Evolutionary conservation across 2,888 invertebrate species (phyloP).

Genomic region (Dicranocentrus wangi): DNA sequence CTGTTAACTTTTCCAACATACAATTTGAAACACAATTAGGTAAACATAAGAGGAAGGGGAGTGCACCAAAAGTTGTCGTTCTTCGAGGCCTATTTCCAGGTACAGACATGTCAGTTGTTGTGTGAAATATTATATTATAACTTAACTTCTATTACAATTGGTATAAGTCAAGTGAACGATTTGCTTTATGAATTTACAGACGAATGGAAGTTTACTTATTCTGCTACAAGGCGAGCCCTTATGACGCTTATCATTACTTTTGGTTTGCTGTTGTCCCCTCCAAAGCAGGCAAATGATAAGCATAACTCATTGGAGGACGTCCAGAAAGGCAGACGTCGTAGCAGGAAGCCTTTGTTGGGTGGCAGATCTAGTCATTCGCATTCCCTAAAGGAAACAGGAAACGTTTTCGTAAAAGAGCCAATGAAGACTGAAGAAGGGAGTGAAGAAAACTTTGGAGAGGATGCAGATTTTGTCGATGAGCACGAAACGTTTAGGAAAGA

Average conservation of each 20-base stretch:
- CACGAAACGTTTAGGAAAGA: not conserved
- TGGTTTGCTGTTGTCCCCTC: not conserved
- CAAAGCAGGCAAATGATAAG: not conserved
- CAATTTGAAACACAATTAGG: no score
- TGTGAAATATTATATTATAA: not conserved
- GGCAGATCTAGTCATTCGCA: not conserved
- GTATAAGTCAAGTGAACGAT: not conserved
- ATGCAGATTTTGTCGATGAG: not conserved
- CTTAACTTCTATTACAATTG: not conserved
- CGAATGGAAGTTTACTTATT: constrained; percentile 16
- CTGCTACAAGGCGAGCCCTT: not conserved
- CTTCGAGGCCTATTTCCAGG: constrained; percentile 29
- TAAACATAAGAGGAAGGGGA: not conserved
- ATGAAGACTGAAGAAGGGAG: not conserved
- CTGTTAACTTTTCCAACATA: no score
- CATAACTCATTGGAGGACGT: not conserved
- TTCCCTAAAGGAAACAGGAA: not conserved
- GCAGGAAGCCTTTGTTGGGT: no score
- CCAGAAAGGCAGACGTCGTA: not conserved
- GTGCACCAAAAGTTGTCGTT: constrained; percentile 2
- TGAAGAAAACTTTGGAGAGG: not conserved
- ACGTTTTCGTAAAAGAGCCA: not conserved
- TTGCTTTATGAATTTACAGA: constrained; percentile 4
- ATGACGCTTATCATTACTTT: constrained; percentile 25
- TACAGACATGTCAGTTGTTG: not conserved